These are phyloP conservation scores for Mythimna lalbum DNA, from an alignment of 2,888 invertebrate species.

Conservation along the genomic window DNA sequence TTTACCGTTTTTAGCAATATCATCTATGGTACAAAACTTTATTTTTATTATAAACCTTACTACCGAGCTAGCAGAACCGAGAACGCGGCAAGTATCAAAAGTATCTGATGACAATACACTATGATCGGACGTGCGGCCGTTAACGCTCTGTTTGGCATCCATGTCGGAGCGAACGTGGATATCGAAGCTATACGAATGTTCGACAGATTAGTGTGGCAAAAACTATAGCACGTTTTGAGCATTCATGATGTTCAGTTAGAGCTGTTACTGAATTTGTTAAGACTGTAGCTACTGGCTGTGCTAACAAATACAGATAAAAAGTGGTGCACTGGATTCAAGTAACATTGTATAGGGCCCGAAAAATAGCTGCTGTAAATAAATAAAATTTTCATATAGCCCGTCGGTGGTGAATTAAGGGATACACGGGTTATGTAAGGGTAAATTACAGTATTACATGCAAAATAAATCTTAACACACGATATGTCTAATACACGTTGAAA, in stretches of 20 bases:
- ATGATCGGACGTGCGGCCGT: slow-evolving; percentile 69
- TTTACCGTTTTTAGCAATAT: background rate
- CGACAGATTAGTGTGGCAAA: slow-evolving; percentile 25
- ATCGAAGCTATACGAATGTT: slow-evolving; percentile 58
- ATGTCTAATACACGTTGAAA: slow-evolving; percentile 7
- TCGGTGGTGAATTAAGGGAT: background rate
- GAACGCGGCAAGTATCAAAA: slow-evolving; percentile 41
- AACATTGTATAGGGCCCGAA: too few species aligned
- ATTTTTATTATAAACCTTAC: slow-evolving; percentile 20
- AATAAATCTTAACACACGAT: background rate
- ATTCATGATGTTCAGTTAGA: background rate
- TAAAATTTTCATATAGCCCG: too few species aligned
- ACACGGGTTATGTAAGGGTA: background rate
- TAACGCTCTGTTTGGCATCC: slow-evolving; percentile 81
- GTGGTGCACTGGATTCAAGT: too few species aligned
- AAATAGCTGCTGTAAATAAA: background rate
- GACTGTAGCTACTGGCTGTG: background rate
- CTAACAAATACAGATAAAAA: background rate
- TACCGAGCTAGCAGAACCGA: slow-evolving; percentile 32
- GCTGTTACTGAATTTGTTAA: slow-evolving; percentile 1
- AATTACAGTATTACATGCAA: slow-evolving; percentile 19
- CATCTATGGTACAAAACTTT: background rate
- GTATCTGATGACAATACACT: slow-evolving; percentile 66
- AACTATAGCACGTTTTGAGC: slow-evolving; percentile 20
- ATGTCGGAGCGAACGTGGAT: slow-evolving; percentile 59